phyloP scores from a whole-genome alignment of 2,113 vertebrate genomes.

The Cavia aperea region DNA sequence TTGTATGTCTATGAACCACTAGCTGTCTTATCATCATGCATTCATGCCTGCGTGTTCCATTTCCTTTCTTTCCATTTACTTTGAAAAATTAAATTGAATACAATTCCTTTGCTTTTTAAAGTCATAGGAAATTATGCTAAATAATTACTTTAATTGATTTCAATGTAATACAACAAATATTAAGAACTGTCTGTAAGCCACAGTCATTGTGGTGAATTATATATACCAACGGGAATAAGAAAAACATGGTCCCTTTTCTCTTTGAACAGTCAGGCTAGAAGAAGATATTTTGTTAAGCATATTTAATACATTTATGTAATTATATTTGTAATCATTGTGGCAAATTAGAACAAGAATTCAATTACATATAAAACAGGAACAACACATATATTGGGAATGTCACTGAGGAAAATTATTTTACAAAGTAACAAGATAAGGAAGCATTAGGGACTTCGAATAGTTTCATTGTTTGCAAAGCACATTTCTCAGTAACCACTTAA shows the following conservation, averaged over 20 bases:
- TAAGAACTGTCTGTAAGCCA: not conserved
- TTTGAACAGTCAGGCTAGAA: not conserved
- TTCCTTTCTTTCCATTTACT: not conserved
- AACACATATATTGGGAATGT: not conserved
- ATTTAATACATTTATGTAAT: not conserved
- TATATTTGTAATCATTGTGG: not conserved
- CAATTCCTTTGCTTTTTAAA: not conserved
- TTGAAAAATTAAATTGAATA: not conserved
- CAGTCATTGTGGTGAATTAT: not conserved
- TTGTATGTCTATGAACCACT: not conserved
- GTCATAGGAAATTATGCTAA: not conserved
- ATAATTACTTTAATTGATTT: not conserved
- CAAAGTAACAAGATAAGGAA: not conserved
- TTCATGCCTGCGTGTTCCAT: not conserved
- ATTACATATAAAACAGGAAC: not conserved
- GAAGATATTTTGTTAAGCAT: not conserved
- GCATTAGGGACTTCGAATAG: not conserved
- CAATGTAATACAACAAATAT: not conserved
- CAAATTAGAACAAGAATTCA: not conserved
- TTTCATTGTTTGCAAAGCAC: not conserved
- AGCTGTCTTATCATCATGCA: not conserved
- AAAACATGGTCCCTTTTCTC: not conserved
- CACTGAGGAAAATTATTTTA: not conserved
- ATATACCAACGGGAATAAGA: not conserved
- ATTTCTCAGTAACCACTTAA: not conserved